These are phyloP conservation scores for Podilymbus podiceps DNA, from an alignment of 2,113 vertebrate species.

Conservation along the genomic window DNA sequence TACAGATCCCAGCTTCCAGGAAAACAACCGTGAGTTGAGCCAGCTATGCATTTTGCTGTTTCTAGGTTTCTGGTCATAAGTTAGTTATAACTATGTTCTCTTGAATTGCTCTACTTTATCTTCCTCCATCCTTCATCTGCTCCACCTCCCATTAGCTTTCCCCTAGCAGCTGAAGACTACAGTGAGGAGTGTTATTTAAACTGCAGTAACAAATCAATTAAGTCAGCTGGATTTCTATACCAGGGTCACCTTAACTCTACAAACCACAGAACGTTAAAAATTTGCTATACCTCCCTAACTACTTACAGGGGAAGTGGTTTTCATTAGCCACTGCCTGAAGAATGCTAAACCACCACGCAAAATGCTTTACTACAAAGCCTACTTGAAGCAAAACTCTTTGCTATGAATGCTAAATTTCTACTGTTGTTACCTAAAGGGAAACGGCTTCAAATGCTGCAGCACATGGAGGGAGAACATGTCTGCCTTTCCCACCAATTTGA, in stretches of 20 bases:
- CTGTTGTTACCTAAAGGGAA: not conserved
- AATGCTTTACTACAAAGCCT: not conserved
- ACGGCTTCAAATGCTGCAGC: not conserved
- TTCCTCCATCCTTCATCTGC: not conserved
- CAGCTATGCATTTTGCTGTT: not conserved
- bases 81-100: not conserved
- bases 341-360: not conserved
- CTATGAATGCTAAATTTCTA: not conserved
- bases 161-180: not conserved
- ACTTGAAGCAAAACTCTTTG: not conserved
- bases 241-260: constrained; percentile 11
- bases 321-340: not conserved
- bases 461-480: not conserved
- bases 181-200: not conserved
- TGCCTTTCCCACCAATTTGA: not conserved
- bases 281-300: not conserved
- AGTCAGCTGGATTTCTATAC: not conserved
- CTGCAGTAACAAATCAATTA: constrained; percentile 6
- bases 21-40: not conserved
- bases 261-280: not conserved
- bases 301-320: not conserved
- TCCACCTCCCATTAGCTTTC: not conserved
- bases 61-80: not conserved
- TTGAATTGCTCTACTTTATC: not conserved
- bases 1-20: not conserved